Base-by-base conservation (phyloP, 2,113 vertebrate species). In the Numenius arquata region DNA sequence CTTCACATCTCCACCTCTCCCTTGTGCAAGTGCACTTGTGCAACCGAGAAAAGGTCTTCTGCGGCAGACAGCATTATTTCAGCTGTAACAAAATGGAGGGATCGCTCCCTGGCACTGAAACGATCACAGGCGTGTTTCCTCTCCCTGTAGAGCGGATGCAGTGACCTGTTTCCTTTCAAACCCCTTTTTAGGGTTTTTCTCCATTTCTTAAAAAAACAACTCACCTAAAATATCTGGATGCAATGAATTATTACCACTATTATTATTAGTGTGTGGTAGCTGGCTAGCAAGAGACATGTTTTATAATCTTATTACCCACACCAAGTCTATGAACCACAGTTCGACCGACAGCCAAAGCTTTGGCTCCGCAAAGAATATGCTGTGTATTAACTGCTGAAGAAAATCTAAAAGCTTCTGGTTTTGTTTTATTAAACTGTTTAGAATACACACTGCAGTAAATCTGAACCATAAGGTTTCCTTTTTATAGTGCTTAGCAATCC, bases 271-370 rank as follows among this genome's bases (percentile, higher is more conserved):
- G 94, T 80, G 81, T 96, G 96, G 95, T 97, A 94, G 91, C 85
- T 91, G 79, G 94, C 93, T 96, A 97, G 96, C 94, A 95, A 96
- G 91, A 97, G 93, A 94, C 91, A 96, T 95, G 96, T 90, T 98
- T 98, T 98, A 96, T 97, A 97, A 97, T 97, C 96, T 97, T 97
- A 97, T 97, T 96, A 97, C 76, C 82, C 62, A 88, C 62, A 95
- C 91, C 89, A 95, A 93, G 74, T 53, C 97, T 95, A 85, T 58
- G 89, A 97, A 96, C 90, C 94, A 81, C 63, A 78, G 71, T 63
- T 62, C 9, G 1, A 97, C 92, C 68, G 5, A 92, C 67, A 86
- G 86, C 59, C 8, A 65, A 85, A 88, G 43, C 32, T 71, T 81
- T 84, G 77, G 91, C 83, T 95, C 77, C 75, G 85, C 30, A 48